phyloP scores from a whole-genome alignment of 2,888 invertebrate species.

The Halocaridina rubra region DNA sequence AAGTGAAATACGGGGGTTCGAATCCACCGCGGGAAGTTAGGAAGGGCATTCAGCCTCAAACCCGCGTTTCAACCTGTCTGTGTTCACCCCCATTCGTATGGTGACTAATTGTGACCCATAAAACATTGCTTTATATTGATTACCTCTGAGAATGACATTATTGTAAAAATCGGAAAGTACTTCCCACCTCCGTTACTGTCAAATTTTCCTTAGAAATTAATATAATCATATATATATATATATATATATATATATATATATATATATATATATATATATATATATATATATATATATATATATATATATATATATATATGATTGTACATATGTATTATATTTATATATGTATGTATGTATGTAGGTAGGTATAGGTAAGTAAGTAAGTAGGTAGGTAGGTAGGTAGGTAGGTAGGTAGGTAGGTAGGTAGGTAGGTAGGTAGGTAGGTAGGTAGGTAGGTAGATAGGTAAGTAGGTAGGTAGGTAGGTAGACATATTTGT shows the following conservation, averaged over 20 bases:
- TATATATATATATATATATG: slow-evolving; percentile 7
- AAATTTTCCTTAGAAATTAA: neutral
- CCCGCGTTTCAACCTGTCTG: too few relatives aligned
- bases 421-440: too few relatives aligned
- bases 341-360: neutral
- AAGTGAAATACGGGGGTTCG: neutral
- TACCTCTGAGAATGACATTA: neutral
- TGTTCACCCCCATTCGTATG: too few relatives aligned
- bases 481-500: too few relatives aligned
- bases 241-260: slow-evolving; percentile 8
- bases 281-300: slow-evolving; percentile 15
- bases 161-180: neutral
- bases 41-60: too few relatives aligned
- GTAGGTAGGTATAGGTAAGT: neutral
- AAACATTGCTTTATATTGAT: too few relatives aligned
- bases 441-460: too few relatives aligned
- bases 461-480: too few relatives aligned
- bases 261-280: neutral
- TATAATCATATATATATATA: neutral
- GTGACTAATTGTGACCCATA: too few relatives aligned
- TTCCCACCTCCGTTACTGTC: neutral
- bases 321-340: neutral
- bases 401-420: neutral
- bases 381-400: too few relatives aligned
- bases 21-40: too few relatives aligned